Conservation (phyloP, 2,888 invertebrate genomes). For the Caenorhabditis doughertyi region DNA sequence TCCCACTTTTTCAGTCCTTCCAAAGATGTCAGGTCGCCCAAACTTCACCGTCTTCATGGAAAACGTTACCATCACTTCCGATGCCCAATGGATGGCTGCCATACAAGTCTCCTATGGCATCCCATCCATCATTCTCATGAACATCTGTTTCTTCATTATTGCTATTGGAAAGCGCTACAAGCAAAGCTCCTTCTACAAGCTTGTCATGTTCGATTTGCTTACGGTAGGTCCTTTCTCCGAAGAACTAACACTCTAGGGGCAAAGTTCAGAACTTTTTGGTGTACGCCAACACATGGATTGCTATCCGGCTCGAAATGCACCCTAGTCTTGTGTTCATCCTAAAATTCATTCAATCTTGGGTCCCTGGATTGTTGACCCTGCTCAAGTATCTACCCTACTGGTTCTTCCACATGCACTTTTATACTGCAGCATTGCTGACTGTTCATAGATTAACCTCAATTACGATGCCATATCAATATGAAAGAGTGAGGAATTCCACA, state of each 20-base stretch:
- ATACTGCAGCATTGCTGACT: conserved; percentile 13
- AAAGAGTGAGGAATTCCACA: not conserved
- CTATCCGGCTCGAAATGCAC: conserved; percentile 8
- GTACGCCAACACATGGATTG: conserved; percentile 37
- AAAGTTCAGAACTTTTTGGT: conserved; percentile 34
- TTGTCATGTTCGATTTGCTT: conserved; percentile 15
- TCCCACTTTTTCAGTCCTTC: not conserved
- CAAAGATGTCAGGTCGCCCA: not conserved
- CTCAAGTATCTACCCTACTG: conserved; percentile 9
- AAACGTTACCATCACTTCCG: not conserved
- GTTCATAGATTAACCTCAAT: conserved; percentile 34
- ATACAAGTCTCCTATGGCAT: conserved; percentile 20
- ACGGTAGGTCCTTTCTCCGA: not conserved
- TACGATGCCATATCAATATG: conserved; percentile 1
- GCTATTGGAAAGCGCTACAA: conserved; percentile 7
- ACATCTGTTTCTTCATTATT: not conserved
- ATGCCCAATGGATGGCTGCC: not conserved
- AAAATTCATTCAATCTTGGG: not conserved
- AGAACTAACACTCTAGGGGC: not conserved
- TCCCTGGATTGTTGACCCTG: not conserved
- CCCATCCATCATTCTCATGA: conserved; percentile 4
- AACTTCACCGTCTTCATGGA: conserved; percentile 13
- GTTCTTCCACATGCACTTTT: conserved; percentile 53
- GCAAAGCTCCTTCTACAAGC: conserved; percentile 15
- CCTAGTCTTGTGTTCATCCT: conserved; percentile 3